Conservation (phyloP, 2,888 invertebrate genomes). For the Drosophila ochracea region DNA sequence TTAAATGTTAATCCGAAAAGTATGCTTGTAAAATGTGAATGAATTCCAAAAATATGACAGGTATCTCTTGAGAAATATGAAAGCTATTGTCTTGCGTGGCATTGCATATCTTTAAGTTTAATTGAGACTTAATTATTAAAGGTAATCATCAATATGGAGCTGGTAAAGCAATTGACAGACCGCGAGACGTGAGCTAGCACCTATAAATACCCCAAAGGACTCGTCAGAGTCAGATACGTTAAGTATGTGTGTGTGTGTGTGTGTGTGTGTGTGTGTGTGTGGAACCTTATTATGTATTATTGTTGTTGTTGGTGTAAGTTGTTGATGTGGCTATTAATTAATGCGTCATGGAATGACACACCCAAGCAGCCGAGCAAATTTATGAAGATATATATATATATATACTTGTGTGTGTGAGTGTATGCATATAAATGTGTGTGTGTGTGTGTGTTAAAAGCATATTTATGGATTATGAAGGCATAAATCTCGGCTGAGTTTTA, state of each 20-base stretch:
- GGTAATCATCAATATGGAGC: constrained; percentile 38
- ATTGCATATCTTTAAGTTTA: neutral
- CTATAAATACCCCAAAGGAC: constrained; percentile 60
- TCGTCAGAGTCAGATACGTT: constrained; percentile 56
- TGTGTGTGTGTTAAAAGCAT: constrained; percentile 67
- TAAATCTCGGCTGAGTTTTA: constrained; percentile 82
- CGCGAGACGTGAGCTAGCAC: constrained; percentile 64
- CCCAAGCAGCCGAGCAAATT: constrained; percentile 68
- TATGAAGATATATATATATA: constrained; percentile 73
- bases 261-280: constrained; percentile 16
- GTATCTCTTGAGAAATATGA: neutral
- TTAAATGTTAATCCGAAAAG: neutral
- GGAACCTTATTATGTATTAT: constrained; percentile 49
- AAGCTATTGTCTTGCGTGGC: neutral
- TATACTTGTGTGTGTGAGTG: constrained; percentile 27
- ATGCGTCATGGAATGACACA: constrained; percentile 80
- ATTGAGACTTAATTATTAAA: constrained; percentile 17
- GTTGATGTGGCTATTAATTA: constrained; percentile 83
- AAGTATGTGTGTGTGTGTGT: constrained; percentile 4
- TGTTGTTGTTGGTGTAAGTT: constrained; percentile 66
- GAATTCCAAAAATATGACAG: neutral
- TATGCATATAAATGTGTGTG: constrained; percentile 1
- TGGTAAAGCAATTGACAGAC: constrained; percentile 66
- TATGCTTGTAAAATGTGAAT: constrained; percentile 3
- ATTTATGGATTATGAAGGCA: constrained; percentile 81